Evolutionary conservation across 2,888 invertebrate species (phyloP).

Genomic region (Phyllotreta striolata): DNA sequence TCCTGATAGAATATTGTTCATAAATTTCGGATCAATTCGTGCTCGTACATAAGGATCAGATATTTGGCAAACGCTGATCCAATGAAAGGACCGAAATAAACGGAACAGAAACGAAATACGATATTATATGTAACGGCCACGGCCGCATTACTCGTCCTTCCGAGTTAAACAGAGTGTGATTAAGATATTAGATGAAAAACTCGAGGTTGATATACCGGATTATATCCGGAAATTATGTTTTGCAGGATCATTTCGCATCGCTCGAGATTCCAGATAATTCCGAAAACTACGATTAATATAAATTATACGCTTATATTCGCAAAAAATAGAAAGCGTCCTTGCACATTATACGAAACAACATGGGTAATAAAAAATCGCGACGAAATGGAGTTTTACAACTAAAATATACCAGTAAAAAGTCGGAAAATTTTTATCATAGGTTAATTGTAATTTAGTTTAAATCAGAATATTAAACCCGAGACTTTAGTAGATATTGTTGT

Average conservation of each 20-base stretch:
- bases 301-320: too few species aligned
- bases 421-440: too few species aligned
- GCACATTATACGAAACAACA: too few species aligned
- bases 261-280: too few species aligned
- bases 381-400: too few species aligned
- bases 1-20: constrained; percentile 49
- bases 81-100: constrained; percentile 38
- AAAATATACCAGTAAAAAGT: too few species aligned
- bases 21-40: constrained; percentile 52
- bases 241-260: neutral
- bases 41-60: constrained; percentile 53
- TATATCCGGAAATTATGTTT: constrained; percentile 2
- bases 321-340: too few species aligned
- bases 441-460: too few species aligned
- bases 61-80: constrained; percentile 52
- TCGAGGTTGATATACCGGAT: constrained; percentile 5
- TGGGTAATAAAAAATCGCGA: too few species aligned
- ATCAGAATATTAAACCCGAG: too few species aligned
- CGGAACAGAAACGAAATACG: constrained; percentile 16
- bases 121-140: constrained; percentile 7
- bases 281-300: too few species aligned
- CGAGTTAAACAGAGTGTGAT: constrained; percentile 14
- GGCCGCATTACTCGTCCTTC: neutral
- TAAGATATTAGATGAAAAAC: neutral
- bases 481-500: too few species aligned